Evolutionary conservation across 1,140 invertebrate species (phyloP).

Genomic region (Pectinophora gossypiella): DNA sequence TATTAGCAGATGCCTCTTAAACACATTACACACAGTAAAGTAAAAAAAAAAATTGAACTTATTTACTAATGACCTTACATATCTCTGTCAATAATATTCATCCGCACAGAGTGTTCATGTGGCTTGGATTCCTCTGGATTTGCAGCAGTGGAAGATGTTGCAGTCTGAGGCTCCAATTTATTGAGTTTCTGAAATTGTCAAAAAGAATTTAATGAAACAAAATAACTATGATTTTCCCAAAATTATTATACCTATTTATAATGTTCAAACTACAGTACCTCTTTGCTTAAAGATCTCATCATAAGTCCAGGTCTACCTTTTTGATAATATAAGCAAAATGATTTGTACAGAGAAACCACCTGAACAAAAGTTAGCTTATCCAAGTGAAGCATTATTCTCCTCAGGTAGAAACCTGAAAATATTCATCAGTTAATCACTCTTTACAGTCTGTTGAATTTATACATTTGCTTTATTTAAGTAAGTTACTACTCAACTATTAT

Average conservation of each 20-base stretch:
- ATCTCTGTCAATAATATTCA: constrained; percentile 63
- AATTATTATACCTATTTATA: too few species aligned
- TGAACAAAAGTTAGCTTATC: constrained; percentile 90
- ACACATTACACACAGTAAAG: too few species aligned
- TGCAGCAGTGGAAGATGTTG: constrained; percentile 27
- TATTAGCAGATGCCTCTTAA: too few species aligned
- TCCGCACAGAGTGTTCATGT: constrained; percentile 55
- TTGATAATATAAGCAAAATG: constrained; percentile 80
- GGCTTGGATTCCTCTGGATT: constrained; percentile 50
- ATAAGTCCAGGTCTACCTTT: constrained; percentile 68
- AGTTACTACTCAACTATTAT: too few species aligned
- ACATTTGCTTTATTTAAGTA: too few species aligned
- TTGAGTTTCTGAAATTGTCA: constrained; percentile 60
- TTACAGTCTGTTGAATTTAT: too few species aligned
- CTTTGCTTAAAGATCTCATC: constrained; percentile 68
- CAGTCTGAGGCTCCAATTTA: constrained; percentile 45
- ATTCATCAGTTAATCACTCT: too few species aligned
- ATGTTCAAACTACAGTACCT: constrained; percentile 39
- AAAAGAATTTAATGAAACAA: too few species aligned
- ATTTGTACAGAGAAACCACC: constrained; percentile 81
- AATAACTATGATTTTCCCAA: too few species aligned
- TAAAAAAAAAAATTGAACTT: too few species aligned
- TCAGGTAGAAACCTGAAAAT: constrained; percentile 80
- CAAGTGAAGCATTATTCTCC: constrained; percentile 86
- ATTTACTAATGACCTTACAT: too few species aligned